Conservation (phyloP, 2,797 vertebrate species). For the Acipenser transmontanus region DNA sequence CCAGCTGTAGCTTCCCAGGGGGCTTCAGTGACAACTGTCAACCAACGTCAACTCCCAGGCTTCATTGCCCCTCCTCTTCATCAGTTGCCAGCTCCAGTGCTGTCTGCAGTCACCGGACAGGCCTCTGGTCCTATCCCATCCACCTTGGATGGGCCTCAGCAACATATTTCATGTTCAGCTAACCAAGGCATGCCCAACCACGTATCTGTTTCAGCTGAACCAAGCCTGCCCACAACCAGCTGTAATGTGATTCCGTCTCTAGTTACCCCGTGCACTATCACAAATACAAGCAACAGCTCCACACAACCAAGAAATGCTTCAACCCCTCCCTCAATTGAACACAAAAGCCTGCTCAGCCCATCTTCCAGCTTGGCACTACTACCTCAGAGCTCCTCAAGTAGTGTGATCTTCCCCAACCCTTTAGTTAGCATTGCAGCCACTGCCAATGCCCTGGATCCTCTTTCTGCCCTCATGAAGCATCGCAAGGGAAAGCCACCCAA, state of each 20-base stretch:
- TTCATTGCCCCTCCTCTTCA: slow-evolving; percentile 60
- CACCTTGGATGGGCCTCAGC: slow-evolving; percentile 58
- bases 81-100: slow-evolving; percentile 66
- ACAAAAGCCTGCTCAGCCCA: slow-evolving; percentile 62
- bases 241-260: slow-evolving; percentile 46
- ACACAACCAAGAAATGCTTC: slow-evolving; percentile 64
- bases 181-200: slow-evolving; percentile 49
- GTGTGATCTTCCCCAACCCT: slow-evolving; percentile 93
- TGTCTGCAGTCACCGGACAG: slow-evolving; percentile 59
- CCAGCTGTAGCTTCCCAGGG: slow-evolving; percentile 48
- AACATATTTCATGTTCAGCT: slow-evolving; percentile 56
- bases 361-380: slow-evolving; percentile 82
- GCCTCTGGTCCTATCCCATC: slow-evolving; percentile 48
- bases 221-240: slow-evolving; percentile 47
- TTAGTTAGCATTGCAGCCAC: slow-evolving; percentile 91
- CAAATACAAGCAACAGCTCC: slow-evolving; percentile 47
- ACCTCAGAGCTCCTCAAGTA: slow-evolving; percentile 86
- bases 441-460: slow-evolving; percentile 85
- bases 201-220: slow-evolving; percentile 54
- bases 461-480: slow-evolving; percentile 86
- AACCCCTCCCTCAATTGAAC: slow-evolving; percentile 65
- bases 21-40: slow-evolving; percentile 48
- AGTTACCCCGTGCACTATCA: slow-evolving; percentile 52
- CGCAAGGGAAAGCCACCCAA: slow-evolving; percentile 83
- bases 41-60: slow-evolving; percentile 64